Conservation (phyloP, 2,797 vertebrate species). For the Onychomys torridus region DNA sequence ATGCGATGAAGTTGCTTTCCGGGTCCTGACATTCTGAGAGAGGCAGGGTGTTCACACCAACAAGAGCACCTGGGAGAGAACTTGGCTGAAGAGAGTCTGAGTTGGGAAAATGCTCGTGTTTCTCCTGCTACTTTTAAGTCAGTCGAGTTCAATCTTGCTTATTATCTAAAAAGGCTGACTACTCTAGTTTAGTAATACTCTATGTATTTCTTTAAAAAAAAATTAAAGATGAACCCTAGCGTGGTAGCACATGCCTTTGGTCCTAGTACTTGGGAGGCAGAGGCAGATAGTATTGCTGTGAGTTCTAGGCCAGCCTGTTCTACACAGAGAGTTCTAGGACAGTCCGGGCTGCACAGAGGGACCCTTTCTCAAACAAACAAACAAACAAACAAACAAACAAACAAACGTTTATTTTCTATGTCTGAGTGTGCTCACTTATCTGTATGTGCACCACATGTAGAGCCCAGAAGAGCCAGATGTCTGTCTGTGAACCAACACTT, state of each 20-base stretch:
- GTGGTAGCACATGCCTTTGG: not conserved
- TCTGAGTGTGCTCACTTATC: not conserved
- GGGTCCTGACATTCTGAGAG: slow-evolving; percentile 20
- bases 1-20: not conserved
- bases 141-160: not conserved
- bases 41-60: not conserved
- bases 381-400: not conserved
- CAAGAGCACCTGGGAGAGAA: slow-evolving; percentile 1
- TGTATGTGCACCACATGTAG: not conserved
- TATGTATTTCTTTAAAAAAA: not conserved
- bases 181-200: not conserved
- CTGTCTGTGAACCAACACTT: not conserved
- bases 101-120: not conserved
- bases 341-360: not conserved
- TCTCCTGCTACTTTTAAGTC: not conserved
- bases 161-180: slow-evolving; percentile 14
- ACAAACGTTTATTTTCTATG: not conserved
- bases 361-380: not conserved
- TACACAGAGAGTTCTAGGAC: not conserved
- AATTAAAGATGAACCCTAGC: not conserved
- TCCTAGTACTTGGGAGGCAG: not conserved
- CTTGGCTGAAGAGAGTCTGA: not conserved
- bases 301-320: not conserved
- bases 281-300: not conserved
- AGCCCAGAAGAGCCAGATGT: not conserved